Percentiles rank a stretch among this genome's conserved stretches.
Evolutionary conservation across 2,113 vertebrate species (phyloP).

Genomic region (Elephantulus edwardii): DNA sequence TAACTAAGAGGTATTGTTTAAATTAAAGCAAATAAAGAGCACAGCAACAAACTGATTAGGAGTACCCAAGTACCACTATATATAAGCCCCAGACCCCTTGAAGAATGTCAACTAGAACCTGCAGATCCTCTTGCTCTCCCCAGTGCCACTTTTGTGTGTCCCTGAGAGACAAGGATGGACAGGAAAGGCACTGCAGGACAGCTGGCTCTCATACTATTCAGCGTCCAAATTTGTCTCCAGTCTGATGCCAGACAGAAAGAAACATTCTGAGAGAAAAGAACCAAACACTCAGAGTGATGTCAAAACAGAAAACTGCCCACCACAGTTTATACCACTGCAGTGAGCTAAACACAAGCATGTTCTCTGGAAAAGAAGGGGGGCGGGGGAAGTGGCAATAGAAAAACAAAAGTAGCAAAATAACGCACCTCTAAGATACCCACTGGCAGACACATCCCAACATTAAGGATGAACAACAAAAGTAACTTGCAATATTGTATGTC

Average conservation of each 20-base stretch:
- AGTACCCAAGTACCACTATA: background rate
- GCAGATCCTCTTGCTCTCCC: background rate
- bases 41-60: background rate
- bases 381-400: background rate
- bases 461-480: background rate
- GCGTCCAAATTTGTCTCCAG: background rate
- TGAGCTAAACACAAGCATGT: background rate
- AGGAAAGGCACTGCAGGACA: background rate
- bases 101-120: background rate
- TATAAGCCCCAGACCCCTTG: background rate
- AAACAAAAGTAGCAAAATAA: background rate
- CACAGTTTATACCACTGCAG: background rate
- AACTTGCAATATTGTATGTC: background rate
- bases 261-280: conserved; percentile 7
- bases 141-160: conserved; percentile 27
- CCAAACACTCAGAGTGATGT: background rate
- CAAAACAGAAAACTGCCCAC: background rate
- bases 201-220: background rate
- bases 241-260: background rate
- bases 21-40: background rate
- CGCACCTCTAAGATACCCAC: too few species aligned
- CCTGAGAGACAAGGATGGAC: conserved; percentile 54
- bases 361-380: background rate
- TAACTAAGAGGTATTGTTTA: background rate
- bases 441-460: background rate